phyloP scores from a whole-genome alignment of 2,888 invertebrate genomes.

The Diadegma fenestrale region DNA sequence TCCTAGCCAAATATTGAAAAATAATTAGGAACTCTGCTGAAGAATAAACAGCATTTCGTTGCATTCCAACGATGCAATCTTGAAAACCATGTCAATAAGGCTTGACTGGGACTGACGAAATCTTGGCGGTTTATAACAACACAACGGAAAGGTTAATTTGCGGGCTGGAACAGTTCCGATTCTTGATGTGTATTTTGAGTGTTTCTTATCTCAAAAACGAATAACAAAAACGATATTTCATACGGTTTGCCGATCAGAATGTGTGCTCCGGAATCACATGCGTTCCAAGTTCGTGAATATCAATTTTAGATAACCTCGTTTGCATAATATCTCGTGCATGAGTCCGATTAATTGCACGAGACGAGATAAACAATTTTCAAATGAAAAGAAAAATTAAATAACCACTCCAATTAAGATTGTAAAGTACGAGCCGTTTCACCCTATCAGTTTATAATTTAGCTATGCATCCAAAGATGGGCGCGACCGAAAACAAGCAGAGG shows the following conservation, averaged over 20 bases:
- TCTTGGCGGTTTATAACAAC: no score
- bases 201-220: no score
- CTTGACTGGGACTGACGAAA: no score
- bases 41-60: no score
- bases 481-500: constrained; percentile 18
- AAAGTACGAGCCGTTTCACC: background rate
- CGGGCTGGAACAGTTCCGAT: no score
- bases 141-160: no score
- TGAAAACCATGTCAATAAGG: no score
- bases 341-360: background rate
- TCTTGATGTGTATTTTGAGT: no score
- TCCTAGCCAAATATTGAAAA: no score
- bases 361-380: background rate
- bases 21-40: no score
- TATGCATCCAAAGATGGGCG: constrained; percentile 5
- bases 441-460: background rate
- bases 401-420: constrained; percentile 11
- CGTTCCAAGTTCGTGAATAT: background rate
- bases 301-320: background rate
- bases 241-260: background rate
- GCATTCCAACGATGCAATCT: no score
- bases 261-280: background rate
- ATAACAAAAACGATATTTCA: background rate
- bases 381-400: constrained; percentile 19
- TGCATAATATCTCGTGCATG: background rate